Base-by-base conservation (phyloP, 2,888 invertebrate species). In the Eupithecia tripunctaria region DNA sequence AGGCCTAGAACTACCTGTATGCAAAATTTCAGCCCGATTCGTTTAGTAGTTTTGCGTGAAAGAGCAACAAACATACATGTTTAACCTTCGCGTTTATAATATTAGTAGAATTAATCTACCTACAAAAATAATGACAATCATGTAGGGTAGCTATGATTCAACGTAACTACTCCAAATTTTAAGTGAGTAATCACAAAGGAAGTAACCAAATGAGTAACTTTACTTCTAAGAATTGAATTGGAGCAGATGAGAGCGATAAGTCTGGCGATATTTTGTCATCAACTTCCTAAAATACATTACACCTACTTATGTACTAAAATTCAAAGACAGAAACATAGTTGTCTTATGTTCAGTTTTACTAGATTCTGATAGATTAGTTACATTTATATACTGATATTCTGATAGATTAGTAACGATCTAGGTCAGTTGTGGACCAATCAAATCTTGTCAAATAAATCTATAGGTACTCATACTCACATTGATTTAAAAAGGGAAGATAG, bases 211-310 rank as follows among this genome's bases (percentile, higher is more conserved):
- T 71, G 71, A 71, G 63, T 71, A 71, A 67, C 62, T 36, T 62
- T 41, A 47, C 43, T 74, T 73, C 76, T 69, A 27, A 51, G 74
- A 73, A 74, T 38, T 64, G 25, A 64, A 64, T 36, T 41, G 64
- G 38, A 14, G 38, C 64, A 64, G 36, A 64, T 41, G 36, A n/a
- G n/a, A 38, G 7, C 21, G 25, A 64, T 64, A 25, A 38, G 12
- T 1, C 21, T 64, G n/a, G 25, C 21, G 38, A 36, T 38, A 14
- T 38, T 63, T 64, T 38, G 64, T 14, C 38, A 38, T 25, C 29
- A 18, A 18, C 60, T 27, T 8, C 60, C 1, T 15, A 29, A 29
- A 59, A 59, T 27, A n/a, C n/a, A n/a, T 38, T 38, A 12, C 27
- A 14, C 27, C 15, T 3, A 47, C 47, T 10, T n/a, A 18, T 18